phyloP scores from a whole-genome alignment of 2,113 vertebrate genomes.

The Rana temporaria region DNA sequence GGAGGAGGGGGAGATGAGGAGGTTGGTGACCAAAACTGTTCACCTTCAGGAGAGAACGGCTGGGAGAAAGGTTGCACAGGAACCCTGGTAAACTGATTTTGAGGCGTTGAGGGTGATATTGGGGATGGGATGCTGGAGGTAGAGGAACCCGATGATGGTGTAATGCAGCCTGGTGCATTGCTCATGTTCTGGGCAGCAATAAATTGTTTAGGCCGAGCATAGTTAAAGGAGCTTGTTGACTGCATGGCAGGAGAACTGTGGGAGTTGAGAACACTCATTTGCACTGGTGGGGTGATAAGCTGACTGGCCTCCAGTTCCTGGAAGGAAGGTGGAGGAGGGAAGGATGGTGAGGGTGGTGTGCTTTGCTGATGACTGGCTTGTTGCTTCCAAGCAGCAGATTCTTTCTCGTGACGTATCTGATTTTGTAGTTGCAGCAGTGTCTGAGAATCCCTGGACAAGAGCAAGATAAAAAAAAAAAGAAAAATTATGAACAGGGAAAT shows the following conservation, averaged over 20 bases:
- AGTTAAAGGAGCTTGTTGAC: slow-evolving; percentile 93
- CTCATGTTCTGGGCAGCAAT: slow-evolving; percentile 90
- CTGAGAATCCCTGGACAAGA: slow-evolving; percentile 80
- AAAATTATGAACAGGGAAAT: neutral
- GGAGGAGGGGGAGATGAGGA: slow-evolving; percentile 93
- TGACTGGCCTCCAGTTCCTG: slow-evolving; percentile 84
- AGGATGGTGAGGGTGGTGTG: slow-evolving; percentile 81
- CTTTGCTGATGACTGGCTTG: slow-evolving; percentile 66
- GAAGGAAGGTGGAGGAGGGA: slow-evolving; percentile 89
- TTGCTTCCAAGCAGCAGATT: slow-evolving; percentile 74
- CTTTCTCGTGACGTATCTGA: slow-evolving; percentile 90
- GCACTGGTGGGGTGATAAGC: slow-evolving; percentile 66
- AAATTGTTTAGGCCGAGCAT: slow-evolving; percentile 97
- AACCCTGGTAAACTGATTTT: slow-evolving; percentile 80
- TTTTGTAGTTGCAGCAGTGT: slow-evolving; percentile 93
- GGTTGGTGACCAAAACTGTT: slow-evolving; percentile 79
- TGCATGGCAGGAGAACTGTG: slow-evolving; percentile 85
- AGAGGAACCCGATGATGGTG: slow-evolving; percentile 88
- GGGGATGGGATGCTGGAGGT: slow-evolving; percentile 89
- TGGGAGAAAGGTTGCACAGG: slow-evolving; percentile 74
- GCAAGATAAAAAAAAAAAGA: slow-evolving; percentile 59
- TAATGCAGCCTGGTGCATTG: slow-evolving; percentile 77
- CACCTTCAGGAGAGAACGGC: slow-evolving; percentile 74
- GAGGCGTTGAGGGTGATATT: slow-evolving; percentile 82
- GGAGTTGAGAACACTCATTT: slow-evolving; percentile 78